These are phyloP conservation scores for Betta splendens DNA, from an alignment of 2,797 vertebrate species.

Conservation along the genomic window DNA sequence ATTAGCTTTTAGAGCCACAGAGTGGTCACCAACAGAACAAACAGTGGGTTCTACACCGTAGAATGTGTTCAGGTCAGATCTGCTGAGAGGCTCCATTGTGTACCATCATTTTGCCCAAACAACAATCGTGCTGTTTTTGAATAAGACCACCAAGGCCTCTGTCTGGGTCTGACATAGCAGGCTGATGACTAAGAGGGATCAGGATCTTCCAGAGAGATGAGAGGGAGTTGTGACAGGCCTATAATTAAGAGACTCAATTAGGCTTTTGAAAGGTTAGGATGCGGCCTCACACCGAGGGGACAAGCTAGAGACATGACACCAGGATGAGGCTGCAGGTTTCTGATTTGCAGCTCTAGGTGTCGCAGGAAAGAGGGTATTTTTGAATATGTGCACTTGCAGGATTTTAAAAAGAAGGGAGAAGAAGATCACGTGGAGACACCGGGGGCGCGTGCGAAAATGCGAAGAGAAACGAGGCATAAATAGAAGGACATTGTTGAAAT, in stretches of 20 bases:
- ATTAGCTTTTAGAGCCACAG: slow-evolving; percentile 18
- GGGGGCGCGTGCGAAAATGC: slow-evolving; percentile 28
- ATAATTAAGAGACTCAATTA: slow-evolving; percentile 86
- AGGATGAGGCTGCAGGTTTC: slow-evolving; percentile 39
- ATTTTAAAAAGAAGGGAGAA: slow-evolving; percentile 59
- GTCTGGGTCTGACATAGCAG: slow-evolving; percentile 74
- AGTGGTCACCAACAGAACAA: slow-evolving; percentile 29
- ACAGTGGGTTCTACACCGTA: neutral
- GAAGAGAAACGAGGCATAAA: slow-evolving; percentile 20
- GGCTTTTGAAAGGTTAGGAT: slow-evolving; percentile 79
- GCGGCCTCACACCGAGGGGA: slow-evolving; percentile 56
- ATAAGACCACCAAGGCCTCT: slow-evolving; percentile 65
- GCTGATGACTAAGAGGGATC: slow-evolving; percentile 81
- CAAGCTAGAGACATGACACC: slow-evolving; percentile 41
- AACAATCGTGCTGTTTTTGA: slow-evolving; percentile 71
- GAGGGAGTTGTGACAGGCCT: slow-evolving; percentile 80
- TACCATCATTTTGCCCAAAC: slow-evolving; percentile 56
- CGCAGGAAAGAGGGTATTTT: slow-evolving; percentile 8
- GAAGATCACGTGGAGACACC: slow-evolving; percentile 23
- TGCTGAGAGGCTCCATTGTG: slow-evolving; percentile 28
- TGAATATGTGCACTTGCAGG: slow-evolving; percentile 62
- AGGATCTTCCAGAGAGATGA: slow-evolving; percentile 80
- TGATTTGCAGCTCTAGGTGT: slow-evolving; percentile 11
- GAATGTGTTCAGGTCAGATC: slow-evolving; percentile 38
- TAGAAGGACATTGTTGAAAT: slow-evolving; percentile 11